A percentile compares a stretch with the other conserved stretches of the same genome.
phyloP scores from a whole-genome alignment of 2,113 vertebrate genomes.

The Myotis lucifugus region DNA sequence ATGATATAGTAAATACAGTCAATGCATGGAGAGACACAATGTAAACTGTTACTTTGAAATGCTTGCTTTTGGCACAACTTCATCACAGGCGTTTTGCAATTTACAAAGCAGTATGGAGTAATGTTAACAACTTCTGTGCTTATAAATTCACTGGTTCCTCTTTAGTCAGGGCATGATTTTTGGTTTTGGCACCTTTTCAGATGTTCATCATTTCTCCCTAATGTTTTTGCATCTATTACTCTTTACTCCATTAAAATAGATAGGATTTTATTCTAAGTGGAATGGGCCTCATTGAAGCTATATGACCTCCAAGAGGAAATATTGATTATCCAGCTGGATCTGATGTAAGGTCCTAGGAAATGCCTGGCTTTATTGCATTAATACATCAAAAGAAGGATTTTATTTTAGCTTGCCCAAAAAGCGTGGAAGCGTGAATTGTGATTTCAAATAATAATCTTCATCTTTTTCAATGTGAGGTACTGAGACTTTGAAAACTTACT shows the following conservation, averaged over 20 bases:
- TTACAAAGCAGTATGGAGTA: conserved; percentile 77
- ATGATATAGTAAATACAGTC: conserved; percentile 64
- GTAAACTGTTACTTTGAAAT: conserved; percentile 73
- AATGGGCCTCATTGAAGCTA: neutral
- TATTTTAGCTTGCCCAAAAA: conserved; percentile 46
- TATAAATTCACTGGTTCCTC: conserved; percentile 71
- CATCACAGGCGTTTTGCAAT: conserved; percentile 75
- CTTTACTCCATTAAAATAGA: conserved; percentile 1
- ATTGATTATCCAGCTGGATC: neutral
- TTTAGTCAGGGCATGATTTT: conserved; percentile 67
- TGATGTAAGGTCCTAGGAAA: neutral
- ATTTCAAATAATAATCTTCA: neutral
- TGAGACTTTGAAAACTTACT: neutral
- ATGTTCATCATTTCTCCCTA: conserved; percentile 53
- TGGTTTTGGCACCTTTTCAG: conserved; percentile 66
- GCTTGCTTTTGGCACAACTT: conserved; percentile 79
- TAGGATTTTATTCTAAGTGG: conserved; percentile 24
- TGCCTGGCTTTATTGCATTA: neutral
- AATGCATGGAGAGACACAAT: conserved; percentile 75
- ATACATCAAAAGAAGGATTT: neutral
- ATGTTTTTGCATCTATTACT: conserved; percentile 26
- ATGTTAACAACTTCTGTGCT: conserved; percentile 77
- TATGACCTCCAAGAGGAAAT: neutral
- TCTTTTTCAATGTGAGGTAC: neutral
- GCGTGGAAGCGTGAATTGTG: neutral